A percentile compares a stretch with the other conserved stretches of the same genome.
Evolutionary conservation across 2,888 invertebrate genomes (phyloP).

Genomic region (Limnephilus rhombicus): DNA sequence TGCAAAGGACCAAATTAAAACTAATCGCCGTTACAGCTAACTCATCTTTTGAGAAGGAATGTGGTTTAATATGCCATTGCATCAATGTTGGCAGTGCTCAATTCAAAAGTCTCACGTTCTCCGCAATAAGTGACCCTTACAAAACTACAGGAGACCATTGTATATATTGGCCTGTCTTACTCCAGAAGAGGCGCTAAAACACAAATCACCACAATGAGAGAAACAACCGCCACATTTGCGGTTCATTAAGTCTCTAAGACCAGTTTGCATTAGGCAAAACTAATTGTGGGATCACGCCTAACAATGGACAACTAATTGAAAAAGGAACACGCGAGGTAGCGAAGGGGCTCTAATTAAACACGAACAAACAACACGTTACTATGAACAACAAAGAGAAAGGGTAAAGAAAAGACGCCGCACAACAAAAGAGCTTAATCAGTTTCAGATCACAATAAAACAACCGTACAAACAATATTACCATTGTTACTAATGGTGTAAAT

Average conservation of each 20-base stretch:
- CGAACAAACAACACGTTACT: constrained; percentile 21
- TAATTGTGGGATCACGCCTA: constrained; percentile 58
- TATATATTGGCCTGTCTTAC: neutral
- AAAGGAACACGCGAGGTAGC: constrained; percentile 55
- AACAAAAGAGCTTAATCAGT: neutral
- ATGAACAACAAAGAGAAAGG: constrained; percentile 10
- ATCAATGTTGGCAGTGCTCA: neutral
- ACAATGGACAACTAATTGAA: constrained; percentile 62
- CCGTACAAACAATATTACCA: neutral
- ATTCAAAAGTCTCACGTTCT: neutral
- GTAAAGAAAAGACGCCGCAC: neutral
- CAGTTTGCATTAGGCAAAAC: constrained; percentile 52
- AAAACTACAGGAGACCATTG: neutral
- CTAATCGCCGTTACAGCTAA: neutral
- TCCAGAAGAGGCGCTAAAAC: neutral
- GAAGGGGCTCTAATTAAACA: constrained; percentile 50
- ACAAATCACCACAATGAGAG: neutral
- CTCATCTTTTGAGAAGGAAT: neutral
- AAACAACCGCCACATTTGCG: constrained; percentile 41
- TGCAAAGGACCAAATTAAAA: neutral
- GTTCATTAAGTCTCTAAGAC: constrained; percentile 57
- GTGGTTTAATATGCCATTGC: neutral
- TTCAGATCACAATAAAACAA: neutral
- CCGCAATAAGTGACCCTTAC: neutral
- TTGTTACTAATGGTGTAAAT: neutral